Evolutionary conservation across 2,888 invertebrate species (phyloP).

Genomic region (Amiota minor): DNA sequence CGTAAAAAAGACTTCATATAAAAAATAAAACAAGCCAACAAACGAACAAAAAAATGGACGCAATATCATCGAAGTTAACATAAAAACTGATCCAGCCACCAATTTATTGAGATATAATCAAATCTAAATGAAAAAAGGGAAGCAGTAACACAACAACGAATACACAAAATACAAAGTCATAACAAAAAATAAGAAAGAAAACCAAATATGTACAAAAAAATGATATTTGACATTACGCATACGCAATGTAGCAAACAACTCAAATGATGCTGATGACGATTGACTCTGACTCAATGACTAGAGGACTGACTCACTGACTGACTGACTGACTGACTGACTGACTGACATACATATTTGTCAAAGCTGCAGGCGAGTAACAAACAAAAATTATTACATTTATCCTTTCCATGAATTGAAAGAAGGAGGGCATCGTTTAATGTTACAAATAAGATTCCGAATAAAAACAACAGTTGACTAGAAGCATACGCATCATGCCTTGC

Average conservation of each 20-base stretch:
- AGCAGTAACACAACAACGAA: slow-evolving; percentile 34
- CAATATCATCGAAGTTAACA: slow-evolving; percentile 47
- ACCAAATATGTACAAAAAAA: background rate
- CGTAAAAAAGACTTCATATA: slow-evolving; percentile 46
- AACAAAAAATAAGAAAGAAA: slow-evolving; percentile 5
- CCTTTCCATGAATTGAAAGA: background rate
- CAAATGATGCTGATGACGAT: background rate
- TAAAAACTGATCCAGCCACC: slow-evolving; percentile 53
- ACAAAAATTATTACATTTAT: background rate
- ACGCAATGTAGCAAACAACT: slow-evolving; percentile 44
- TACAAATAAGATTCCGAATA: no score
- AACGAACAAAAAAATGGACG: slow-evolving; percentile 44
- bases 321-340: background rate
- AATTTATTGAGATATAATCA: slow-evolving; percentile 69
- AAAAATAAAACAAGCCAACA: slow-evolving; percentile 38
- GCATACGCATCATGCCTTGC: slow-evolving; percentile 47
- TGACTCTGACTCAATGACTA: no score
- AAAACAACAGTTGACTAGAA: no score
- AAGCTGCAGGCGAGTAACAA: slow-evolving; percentile 5
- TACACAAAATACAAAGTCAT: slow-evolving; percentile 38
- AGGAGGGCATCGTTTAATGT: no score
- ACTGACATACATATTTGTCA: background rate
- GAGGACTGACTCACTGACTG: background rate
- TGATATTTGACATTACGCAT: slow-evolving; percentile 49
- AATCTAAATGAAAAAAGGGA: no score